A percentile compares a stretch with the other conserved stretches of the same genome.
These are phyloP conservation scores for Hipparchia semele DNA, from an alignment of 2,888 invertebrate species.

Conservation along the genomic window DNA sequence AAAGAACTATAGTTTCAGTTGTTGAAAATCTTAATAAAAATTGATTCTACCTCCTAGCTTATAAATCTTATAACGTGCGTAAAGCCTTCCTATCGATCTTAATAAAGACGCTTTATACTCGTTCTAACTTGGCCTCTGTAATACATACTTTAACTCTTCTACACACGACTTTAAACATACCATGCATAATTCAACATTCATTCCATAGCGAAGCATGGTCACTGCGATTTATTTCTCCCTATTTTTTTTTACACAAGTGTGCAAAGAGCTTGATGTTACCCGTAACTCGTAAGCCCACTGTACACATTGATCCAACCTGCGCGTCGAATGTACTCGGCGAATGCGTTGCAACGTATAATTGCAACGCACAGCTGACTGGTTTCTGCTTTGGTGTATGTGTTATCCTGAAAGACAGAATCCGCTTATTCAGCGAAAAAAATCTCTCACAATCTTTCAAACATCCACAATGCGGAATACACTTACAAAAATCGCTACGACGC, in stretches of 20 bases:
- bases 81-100: not conserved
- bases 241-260: constrained; percentile 29
- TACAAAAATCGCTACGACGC: too few species aligned
- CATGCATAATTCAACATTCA: constrained; percentile 24
- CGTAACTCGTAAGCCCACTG: too few species aligned
- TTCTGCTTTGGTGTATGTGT: too few species aligned
- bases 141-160: constrained; percentile 24
- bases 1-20: too few species aligned
- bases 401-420: too few species aligned
- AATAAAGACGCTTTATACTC: constrained; percentile 10
- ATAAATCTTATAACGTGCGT: not conserved
- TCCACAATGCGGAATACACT: too few species aligned
- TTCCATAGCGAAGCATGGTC: constrained; percentile 25
- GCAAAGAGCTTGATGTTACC: constrained; percentile 36
- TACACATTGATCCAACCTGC: too few species aligned
- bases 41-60: not conserved
- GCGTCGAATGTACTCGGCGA: too few species aligned
- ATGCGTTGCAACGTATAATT: too few species aligned
- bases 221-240: constrained; percentile 6
- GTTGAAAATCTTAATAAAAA: not conserved
- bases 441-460: too few species aligned
- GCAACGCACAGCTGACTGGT: too few species aligned
- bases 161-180: constrained; percentile 11
- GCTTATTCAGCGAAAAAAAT: too few species aligned
- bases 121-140: constrained; percentile 17